Conservation (phyloP, 2,797 vertebrate genomes). For the Agapornis canus region DNA sequence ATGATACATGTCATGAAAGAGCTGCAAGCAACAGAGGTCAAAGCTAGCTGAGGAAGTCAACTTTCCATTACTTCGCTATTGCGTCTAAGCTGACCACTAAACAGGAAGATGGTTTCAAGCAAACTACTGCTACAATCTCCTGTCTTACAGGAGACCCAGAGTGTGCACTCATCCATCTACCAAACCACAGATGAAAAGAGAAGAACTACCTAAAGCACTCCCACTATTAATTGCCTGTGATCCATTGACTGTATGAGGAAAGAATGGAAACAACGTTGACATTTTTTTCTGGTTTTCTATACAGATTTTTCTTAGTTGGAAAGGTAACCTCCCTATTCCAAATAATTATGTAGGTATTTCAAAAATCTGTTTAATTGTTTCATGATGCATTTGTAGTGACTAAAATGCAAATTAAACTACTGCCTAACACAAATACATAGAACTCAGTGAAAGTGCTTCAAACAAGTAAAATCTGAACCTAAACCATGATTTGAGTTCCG, state of each 20-base stretch:
- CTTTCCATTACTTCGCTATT: not conserved
- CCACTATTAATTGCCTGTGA: not conserved
- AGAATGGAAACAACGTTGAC: not conserved
- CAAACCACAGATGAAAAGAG: not conserved
- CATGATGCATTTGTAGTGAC: not conserved
- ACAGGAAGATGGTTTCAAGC: not conserved
- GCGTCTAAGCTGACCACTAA: not conserved
- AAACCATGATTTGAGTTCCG: not conserved
- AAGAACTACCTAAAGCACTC: not conserved
- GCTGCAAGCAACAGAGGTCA: accelerated
- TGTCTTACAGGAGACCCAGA: not conserved
- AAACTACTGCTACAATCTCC: not conserved
- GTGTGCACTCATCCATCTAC: not conserved
- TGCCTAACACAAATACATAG: not conserved
- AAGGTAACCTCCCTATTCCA: not conserved
- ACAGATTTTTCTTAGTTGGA: not conserved
- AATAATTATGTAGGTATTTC: not conserved
- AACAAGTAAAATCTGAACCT: not conserved
- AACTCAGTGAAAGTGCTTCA: not conserved
- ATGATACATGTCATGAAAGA: not conserved
- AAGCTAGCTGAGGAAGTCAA: not conserved
- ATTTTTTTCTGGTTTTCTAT: not conserved
- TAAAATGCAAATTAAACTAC: not conserved
- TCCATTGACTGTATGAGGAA: not conserved
- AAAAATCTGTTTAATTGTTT: not conserved